Base-by-base conservation (phyloP, 2,797 vertebrate genomes). In the Sebastes paucispinis region DNA sequence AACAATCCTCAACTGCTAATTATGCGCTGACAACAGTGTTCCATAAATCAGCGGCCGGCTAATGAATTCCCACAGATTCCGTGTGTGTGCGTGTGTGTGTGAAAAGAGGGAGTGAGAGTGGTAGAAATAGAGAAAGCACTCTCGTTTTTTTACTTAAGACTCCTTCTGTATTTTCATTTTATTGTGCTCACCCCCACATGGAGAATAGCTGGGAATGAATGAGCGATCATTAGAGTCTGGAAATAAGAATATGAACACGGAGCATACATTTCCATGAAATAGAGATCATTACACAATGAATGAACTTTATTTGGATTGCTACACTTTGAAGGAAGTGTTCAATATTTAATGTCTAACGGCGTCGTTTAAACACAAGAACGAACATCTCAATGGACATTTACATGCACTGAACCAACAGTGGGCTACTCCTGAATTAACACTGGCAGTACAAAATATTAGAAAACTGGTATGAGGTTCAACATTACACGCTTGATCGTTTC, bases 1-100 rank as follows among this genome's bases (percentile, higher is more conserved):
- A 92, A 91, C 88, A 91, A 91, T 89, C 83, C 87, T 87, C 87
- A 87, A 79, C 80, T 84, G 69, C 89, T 94, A 91, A 93, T 95
- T 93, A 93, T 88, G 79, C 54, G n/a, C 90, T 72, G 90, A 94
- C 90, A 91, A 92, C 87, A 82, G 77, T 29, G 86, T 2, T 57
- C 78, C 85, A 78, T 91, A 92, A 92, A 91, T 91, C 87, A 88
- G 81, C 5, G 36, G 22, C 62, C 6, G n/a, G 68, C 91, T 91
- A 89, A 94, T 93, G 84, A 93, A 91, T 90, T 92, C 89, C 74
- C 81, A 71, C 78, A 68, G 77, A 86, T 68, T 87, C 73, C 29
- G 4, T 34, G 27, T 69, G 72, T 64, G 79, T 68, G 79, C 27
- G 5, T 32, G 27, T 67, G 67, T 64, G 79, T 68, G 79, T 43